Evolutionary conservation across 2,113 vertebrate genomes (phyloP).

Genomic region (Pogona vitticeps): DNA sequence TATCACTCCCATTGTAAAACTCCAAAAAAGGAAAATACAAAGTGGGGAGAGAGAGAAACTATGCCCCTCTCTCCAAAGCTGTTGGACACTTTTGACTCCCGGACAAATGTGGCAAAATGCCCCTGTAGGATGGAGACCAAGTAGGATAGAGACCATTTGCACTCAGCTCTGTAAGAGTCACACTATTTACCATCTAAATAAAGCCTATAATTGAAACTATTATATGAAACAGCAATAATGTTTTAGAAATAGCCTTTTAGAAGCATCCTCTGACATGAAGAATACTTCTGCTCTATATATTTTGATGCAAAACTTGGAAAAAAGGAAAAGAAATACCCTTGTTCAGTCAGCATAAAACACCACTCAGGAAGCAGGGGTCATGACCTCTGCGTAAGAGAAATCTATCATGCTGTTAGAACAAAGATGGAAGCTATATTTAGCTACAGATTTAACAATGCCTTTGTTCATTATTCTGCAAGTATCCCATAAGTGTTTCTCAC

Average conservation of each 20-base stretch:
- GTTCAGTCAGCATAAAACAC: constrained; percentile 23
- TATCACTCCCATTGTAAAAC: too few relatives aligned
- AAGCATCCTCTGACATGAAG: neutral
- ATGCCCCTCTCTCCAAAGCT: neutral
- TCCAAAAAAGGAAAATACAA: neutral
- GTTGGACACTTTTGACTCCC: neutral
- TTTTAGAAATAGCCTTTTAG: neutral
- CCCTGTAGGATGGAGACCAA: too few relatives aligned
- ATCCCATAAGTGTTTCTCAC: constrained; percentile 2
- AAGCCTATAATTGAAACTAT: neutral
- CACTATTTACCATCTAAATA: neutral
- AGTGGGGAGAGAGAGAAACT: neutral
- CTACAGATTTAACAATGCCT: constrained; percentile 4
- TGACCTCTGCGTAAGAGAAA: constrained; percentile 21
- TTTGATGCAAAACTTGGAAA: neutral
- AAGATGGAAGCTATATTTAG: constrained; percentile 26
- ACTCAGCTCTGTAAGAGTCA: neutral
- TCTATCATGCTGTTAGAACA: constrained; percentile 24
- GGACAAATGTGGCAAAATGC: neutral
- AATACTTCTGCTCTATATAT: neutral
- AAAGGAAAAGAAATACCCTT: neutral
- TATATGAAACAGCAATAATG: neutral
- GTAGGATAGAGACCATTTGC: neutral
- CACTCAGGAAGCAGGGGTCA: constrained; percentile 16
- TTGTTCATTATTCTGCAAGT: constrained; percentile 30